phyloP scores from a whole-genome alignment of 2,113 vertebrate genomes.

The Channa argus region DNA sequence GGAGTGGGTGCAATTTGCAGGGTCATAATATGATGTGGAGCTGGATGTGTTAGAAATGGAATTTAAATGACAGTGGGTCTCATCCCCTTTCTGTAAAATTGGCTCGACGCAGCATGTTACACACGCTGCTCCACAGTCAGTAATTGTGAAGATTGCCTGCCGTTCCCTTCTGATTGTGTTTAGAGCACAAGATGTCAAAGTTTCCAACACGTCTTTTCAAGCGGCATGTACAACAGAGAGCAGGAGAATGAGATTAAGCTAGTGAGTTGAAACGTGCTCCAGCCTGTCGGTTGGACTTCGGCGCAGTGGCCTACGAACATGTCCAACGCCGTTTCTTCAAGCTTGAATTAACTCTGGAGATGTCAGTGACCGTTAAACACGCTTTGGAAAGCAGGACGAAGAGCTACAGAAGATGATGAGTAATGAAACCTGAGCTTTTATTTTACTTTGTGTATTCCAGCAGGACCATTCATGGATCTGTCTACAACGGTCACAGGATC shows the following conservation, averaged over 20 bases:
- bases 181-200: constrained; percentile 1
- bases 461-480: too few relatives aligned
- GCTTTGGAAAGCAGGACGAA: too few relatives aligned
- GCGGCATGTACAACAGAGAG: background rate
- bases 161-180: constrained; percentile 24
- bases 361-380: background rate
- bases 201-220: background rate
- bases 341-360: background rate
- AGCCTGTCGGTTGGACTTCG: background rate
- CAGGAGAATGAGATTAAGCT: background rate
- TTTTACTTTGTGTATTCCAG: too few relatives aligned
- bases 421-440: too few relatives aligned
- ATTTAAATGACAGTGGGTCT: constrained; percentile 12
- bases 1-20: constrained; percentile 21
- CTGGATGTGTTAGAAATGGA: constrained; percentile 29
- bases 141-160: constrained; percentile 18
- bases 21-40: constrained; percentile 32
- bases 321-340: background rate
- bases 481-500: too few relatives aligned
- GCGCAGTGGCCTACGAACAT: background rate
- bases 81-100: constrained; percentile 2
- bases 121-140: background rate
- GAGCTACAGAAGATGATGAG: too few relatives aligned
- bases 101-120: constrained; percentile 12
- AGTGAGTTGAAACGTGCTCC: background rate